These are phyloP conservation scores for Antheraea assamensis DNA, from an alignment of 2,888 invertebrate genomes.

Conservation along the genomic window DNA sequence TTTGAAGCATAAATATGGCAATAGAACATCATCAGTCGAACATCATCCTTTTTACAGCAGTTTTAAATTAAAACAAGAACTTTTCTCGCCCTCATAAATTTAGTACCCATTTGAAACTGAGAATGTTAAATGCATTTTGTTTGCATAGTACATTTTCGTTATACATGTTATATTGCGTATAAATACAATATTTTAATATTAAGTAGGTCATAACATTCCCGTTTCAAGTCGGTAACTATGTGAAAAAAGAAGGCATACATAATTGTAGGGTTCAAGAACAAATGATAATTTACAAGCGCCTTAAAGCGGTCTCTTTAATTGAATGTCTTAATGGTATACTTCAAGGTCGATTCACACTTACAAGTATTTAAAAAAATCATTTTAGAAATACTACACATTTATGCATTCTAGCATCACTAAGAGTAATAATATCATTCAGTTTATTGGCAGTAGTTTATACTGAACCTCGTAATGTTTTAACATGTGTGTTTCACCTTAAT, in stretches of 20 bases:
- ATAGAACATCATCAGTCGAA: too few species aligned
- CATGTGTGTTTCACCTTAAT: too few species aligned
- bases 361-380: not conserved
- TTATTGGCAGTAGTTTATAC: too few species aligned
- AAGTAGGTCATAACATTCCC: not conserved
- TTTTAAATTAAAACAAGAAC: too few species aligned
- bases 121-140: too few species aligned
- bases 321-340: constrained; percentile 24
- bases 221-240: not conserved
- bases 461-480: too few species aligned
- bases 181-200: not conserved
- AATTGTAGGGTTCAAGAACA: constrained; percentile 12
- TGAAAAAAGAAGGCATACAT: constrained; percentile 10
- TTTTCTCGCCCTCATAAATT: too few species aligned
- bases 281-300: constrained; percentile 21
- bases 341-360: constrained; percentile 17
- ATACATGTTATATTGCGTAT: not conserved
- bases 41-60: too few species aligned
- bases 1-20: too few species aligned
- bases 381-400: not conserved
- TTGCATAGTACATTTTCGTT: too few species aligned
- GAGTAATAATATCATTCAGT: not conserved
- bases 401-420: not conserved
- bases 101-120: too few species aligned
- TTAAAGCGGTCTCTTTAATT: constrained; percentile 19